Conservation (phyloP, 2,113 vertebrate genomes). For the Toxotes chatareus region DNA sequence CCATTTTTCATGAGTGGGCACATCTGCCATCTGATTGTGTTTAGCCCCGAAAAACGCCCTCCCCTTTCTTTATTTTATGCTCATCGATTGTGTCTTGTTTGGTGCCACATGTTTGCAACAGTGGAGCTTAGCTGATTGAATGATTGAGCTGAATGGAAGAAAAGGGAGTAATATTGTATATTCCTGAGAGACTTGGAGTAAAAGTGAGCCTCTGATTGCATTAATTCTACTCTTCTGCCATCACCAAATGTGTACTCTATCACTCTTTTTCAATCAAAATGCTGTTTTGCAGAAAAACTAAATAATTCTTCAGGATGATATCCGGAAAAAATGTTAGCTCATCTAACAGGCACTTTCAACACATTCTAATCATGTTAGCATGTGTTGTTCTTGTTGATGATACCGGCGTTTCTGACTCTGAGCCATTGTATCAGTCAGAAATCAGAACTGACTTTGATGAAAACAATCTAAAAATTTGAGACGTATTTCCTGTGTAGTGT, state of each 20-base stretch:
- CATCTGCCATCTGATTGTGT: slow-evolving; percentile 76
- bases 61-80: slow-evolving; percentile 8
- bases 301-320: slow-evolving; percentile 8
- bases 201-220: slow-evolving; percentile 21
- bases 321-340: background rate
- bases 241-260: slow-evolving; percentile 1
- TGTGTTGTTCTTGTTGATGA: background rate
- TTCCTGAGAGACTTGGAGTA: slow-evolving; percentile 13
- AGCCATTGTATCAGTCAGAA: background rate
- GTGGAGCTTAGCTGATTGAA: slow-evolving; percentile 38
- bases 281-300: slow-evolving; percentile 17
- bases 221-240: slow-evolving; percentile 21
- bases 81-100: slow-evolving; percentile 56
- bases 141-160: slow-evolving; percentile 27
- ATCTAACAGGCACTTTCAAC: slow-evolving; percentile 17
- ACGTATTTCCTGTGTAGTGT: slow-evolving; percentile 29
- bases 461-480: slow-evolving; percentile 14
- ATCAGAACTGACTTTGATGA: background rate
- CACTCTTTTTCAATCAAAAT: slow-evolving; percentile 24
- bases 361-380: background rate
- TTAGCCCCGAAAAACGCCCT: slow-evolving; percentile 45
- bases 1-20: slow-evolving; percentile 69
- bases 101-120: slow-evolving; percentile 26
- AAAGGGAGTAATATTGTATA: slow-evolving; percentile 4
- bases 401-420: background rate